Evolutionary conservation across 2,113 vertebrate species (phyloP), one percentile per base, ranked within the genome.

Genomic region (Myanophis thanlyinensis): DNA sequence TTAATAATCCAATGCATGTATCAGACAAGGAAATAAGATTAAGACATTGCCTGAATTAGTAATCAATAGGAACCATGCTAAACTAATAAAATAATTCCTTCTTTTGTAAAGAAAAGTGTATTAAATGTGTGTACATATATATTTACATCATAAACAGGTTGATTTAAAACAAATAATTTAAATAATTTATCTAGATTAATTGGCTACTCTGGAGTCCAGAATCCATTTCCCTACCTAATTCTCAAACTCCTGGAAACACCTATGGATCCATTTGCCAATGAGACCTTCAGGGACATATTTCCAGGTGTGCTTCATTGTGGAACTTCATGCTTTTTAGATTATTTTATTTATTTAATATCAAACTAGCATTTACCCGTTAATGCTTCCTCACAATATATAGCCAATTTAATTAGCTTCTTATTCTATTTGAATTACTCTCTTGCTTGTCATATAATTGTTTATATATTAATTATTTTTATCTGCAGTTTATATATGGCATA

Each of bases 21-120:
- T 46, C 13, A 85, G 48, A 85, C 90, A 90, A 91, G 48, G 25
- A 87, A 90, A 89, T 44, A 73, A 94, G 87, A 35, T 91, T 44
- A 89, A 93, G 90, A 27, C n/a, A 93, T 11, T 73, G 30, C 20
- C 89, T 88, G 89, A 94, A 88, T 49, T 40, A 46, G 13, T 80
- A 90, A 89, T 91, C 73, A 40, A 93, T 15, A 91, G 20, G 35
- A 91, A 89, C 0, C 67, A 85, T 11, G 54, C 35, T 49, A 49
- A 0, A 3, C 25, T 59, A 13, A 54, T 89, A 90, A 67, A 8
- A 91, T 44, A 62, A 52, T 73, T 47, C 20, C 73, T 59, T 93
- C 35, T 92, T 92, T 1, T n/a, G n/a, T 62, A 20, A 91, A 7
- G 22, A 92, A 51, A 93, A 44, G 44, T 11, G 3, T 48, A 85